Conservation (phyloP, 2,113 vertebrate species). For the Pantherophis guttatus region DNA sequence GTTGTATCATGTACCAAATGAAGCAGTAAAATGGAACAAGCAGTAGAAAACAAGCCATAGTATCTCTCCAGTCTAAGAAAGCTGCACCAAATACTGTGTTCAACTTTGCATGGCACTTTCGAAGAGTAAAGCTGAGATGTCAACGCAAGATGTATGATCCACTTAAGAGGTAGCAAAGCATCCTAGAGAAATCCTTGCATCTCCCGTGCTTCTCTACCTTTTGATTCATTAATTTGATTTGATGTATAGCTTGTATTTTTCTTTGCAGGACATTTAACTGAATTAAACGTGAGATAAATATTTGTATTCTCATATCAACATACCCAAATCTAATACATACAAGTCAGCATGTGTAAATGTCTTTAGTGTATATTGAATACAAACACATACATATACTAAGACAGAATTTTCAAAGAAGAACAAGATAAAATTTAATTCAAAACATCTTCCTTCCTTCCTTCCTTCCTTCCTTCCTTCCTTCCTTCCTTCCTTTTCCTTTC, state of each 20-base stretch:
- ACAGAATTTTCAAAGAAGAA: background rate
- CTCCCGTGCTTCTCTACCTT: background rate
- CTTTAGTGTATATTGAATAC: background rate
- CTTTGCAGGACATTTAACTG: background rate
- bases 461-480: background rate
- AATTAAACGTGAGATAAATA: background rate
- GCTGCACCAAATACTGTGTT: background rate
- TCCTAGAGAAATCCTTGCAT: background rate
- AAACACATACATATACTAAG: background rate
- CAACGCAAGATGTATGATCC: background rate
- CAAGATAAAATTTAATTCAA: background rate
- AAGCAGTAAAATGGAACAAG: background rate
- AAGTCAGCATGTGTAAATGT: background rate
- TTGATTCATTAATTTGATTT: background rate
- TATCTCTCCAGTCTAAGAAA: background rate
- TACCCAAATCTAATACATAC: background rate
- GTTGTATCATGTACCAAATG: background rate
- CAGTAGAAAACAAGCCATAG: background rate
- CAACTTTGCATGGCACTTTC: background rate
- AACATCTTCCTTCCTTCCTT: background rate
- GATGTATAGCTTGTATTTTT: background rate
- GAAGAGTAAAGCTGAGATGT: background rate
- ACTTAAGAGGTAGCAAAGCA: background rate
- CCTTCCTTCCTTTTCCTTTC: too few relatives aligned
- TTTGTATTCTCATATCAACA: background rate